Percentiles rank a stretch among this genome's conserved stretches.
Conservation (phyloP, 2,797 vertebrate species). For the Mormyrus hasselquistii region DNA sequence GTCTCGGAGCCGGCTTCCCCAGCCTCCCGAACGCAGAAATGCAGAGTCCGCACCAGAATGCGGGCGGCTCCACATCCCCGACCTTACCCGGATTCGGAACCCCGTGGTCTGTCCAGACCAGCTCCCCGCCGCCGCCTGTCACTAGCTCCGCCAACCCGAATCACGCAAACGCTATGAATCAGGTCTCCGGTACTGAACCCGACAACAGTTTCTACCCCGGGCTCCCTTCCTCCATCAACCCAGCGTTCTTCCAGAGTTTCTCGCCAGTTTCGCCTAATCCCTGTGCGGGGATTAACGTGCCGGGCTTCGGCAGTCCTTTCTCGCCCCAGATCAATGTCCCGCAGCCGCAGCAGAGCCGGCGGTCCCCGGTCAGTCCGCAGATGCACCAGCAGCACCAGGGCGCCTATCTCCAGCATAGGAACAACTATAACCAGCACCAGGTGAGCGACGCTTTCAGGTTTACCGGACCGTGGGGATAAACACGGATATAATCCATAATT, state of each 20-base stretch:
- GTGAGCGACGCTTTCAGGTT: constrained; percentile 51
- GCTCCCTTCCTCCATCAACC: constrained; percentile 83
- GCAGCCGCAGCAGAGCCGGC: constrained; percentile 73
- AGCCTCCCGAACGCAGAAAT: constrained; percentile 77
- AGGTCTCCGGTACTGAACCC: constrained; percentile 70
- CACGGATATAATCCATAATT: not conserved
- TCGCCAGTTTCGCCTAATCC: constrained; percentile 79
- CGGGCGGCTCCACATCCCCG: constrained; percentile 73
- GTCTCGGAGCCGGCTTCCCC: constrained; percentile 73
- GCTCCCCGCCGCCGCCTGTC: constrained; percentile 76
- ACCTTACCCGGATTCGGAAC: constrained; percentile 81
- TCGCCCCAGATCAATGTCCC: constrained; percentile 80
- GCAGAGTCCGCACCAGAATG: constrained; percentile 61
- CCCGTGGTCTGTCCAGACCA: constrained; percentile 92
- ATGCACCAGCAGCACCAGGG: constrained; percentile 80
- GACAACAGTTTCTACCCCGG: constrained; percentile 87
- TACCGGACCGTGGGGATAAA: not conserved
- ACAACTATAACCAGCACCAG: constrained; percentile 94
- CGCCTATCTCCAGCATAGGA: constrained; percentile 87
- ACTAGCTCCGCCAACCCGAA: constrained; percentile 50
- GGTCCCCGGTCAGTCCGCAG: constrained; percentile 86
- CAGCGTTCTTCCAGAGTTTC: constrained; percentile 91
- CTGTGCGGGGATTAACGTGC: constrained; percentile 74
- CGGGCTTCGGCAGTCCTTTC: constrained; percentile 76
- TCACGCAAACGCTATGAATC: constrained; percentile 61